Percentiles rank a stretch among this genome's conserved stretches.
Conservation (phyloP, 1,140 invertebrate species). For the Drosophila repleta region DNA sequence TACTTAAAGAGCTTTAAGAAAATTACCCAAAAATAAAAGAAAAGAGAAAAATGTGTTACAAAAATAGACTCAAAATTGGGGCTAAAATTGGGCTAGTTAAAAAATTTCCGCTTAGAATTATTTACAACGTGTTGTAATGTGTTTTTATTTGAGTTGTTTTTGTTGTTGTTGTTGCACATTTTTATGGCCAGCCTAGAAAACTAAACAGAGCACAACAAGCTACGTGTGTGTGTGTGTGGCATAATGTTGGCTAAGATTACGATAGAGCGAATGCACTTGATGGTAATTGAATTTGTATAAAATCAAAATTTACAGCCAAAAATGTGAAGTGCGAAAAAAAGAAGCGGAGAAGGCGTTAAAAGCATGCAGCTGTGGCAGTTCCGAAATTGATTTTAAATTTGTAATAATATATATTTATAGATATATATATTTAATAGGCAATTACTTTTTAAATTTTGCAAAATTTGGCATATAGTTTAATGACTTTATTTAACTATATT, state of each 20-base stretch:
- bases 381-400: too few species aligned
- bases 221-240: slow-evolving; percentile 7
- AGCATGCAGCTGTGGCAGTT: too few species aligned
- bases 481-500: too few species aligned
- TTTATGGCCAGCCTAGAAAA: slow-evolving; percentile 62
- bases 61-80: slow-evolving; percentile 13
- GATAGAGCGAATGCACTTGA: slow-evolving; percentile 42
- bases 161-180: slow-evolving; percentile 31
- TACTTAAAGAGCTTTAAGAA: slow-evolving; percentile 59
- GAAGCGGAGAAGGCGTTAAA: too few species aligned
- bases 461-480: too few species aligned
- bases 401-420: too few species aligned
- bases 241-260: slow-evolving; percentile 26
- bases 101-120: slow-evolving; percentile 76
- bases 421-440: too few species aligned
- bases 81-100: slow-evolving; percentile 25
- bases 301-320: slow-evolving; percentile 9
- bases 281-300: slow-evolving; percentile 26
- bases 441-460: too few species aligned
- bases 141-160: slow-evolving; percentile 41
- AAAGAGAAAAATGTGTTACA: slow-evolving; percentile 12
- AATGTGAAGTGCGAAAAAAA: slow-evolving; percentile 23
- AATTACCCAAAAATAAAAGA: slow-evolving; percentile 35
- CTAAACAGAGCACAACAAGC: slow-evolving; percentile 77
- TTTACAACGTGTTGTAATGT: slow-evolving; percentile 76